These are phyloP conservation scores for Entelurus aequoreus DNA, from an alignment of 2,113 vertebrate species.

Conservation along the genomic window DNA sequence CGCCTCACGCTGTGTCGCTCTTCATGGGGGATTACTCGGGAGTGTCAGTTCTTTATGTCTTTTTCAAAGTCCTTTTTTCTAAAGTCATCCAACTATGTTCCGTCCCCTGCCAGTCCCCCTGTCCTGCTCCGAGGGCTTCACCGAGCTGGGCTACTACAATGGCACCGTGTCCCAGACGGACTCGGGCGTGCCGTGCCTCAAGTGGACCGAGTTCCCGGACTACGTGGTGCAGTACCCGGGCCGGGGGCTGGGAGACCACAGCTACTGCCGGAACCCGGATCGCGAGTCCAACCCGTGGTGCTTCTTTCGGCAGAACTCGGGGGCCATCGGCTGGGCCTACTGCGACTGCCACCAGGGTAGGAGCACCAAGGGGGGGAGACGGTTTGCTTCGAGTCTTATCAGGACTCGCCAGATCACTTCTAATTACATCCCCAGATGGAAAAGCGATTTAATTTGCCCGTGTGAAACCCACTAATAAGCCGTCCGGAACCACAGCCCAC, in stretches of 20 bases:
- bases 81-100: neutral
- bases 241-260: conserved; percentile 84
- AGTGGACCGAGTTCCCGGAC: conserved; percentile 86
- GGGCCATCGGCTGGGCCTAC: conserved; percentile 83
- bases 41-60: neutral
- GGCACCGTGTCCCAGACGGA: conserved; percentile 81
- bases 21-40: conserved; percentile 26
- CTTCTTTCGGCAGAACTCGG: conserved; percentile 83
- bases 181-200: conserved; percentile 79
- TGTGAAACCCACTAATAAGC: too few species aligned
- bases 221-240: conserved; percentile 87
- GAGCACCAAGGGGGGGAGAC: neutral
- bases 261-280: conserved; percentile 85
- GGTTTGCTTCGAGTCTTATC: too few species aligned
- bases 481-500: too few species aligned
- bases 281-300: conserved; percentile 83
- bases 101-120: conserved; percentile 64
- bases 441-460: too few species aligned
- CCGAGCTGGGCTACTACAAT: conserved; percentile 82
- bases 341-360: conserved; percentile 87
- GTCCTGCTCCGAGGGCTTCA: conserved; percentile 74
- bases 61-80: too few species aligned
- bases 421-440: too few species aligned
- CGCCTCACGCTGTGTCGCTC: conserved; percentile 17
- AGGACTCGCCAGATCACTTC: too few species aligned